These are phyloP conservation scores for Ptilodon capucinus DNA, from an alignment of 2,888 invertebrate species.

Conservation along the genomic window DNA sequence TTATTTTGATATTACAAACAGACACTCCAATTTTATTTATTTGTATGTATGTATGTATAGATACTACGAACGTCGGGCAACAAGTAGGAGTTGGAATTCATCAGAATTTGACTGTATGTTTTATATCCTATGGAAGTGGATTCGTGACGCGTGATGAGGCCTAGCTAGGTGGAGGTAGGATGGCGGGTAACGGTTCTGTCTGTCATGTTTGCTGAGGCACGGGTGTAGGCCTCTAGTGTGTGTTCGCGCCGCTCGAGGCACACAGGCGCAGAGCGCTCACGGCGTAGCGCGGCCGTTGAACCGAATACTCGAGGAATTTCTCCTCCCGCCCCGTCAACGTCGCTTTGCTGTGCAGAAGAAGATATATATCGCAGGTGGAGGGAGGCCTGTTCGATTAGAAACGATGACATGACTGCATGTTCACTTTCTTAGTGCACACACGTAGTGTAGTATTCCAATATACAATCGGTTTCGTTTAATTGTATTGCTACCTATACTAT, in stretches of 20 bases:
- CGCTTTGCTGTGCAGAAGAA: constrained; percentile 65
- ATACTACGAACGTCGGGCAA: no score
- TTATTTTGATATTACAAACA: no score
- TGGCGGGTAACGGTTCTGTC: constrained; percentile 74
- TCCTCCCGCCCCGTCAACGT: constrained; percentile 69
- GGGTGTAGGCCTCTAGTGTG: constrained; percentile 58
- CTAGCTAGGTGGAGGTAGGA: constrained; percentile 59
- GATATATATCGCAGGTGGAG: constrained; percentile 62
- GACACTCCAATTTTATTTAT: no score
- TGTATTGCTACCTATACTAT: no score
- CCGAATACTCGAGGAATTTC: constrained; percentile 81
- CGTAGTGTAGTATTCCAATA: background rate
- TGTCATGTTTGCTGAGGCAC: constrained; percentile 73
- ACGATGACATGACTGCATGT: constrained; percentile 10
- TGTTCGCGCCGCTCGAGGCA: constrained; percentile 63
- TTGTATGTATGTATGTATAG: no score
- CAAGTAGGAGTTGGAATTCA: no score
- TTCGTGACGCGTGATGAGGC: constrained; percentile 22
- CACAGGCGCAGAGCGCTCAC: constrained; percentile 60
- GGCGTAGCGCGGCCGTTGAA: constrained; percentile 77
- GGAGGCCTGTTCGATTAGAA: constrained; percentile 29
- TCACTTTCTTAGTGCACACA: background rate
- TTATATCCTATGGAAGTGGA: background rate
- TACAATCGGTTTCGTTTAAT: background rate
- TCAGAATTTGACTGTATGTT: no score